Evolutionary conservation across 2,888 invertebrate species (phyloP).

Genomic region (Drosophila affinis): DNA sequence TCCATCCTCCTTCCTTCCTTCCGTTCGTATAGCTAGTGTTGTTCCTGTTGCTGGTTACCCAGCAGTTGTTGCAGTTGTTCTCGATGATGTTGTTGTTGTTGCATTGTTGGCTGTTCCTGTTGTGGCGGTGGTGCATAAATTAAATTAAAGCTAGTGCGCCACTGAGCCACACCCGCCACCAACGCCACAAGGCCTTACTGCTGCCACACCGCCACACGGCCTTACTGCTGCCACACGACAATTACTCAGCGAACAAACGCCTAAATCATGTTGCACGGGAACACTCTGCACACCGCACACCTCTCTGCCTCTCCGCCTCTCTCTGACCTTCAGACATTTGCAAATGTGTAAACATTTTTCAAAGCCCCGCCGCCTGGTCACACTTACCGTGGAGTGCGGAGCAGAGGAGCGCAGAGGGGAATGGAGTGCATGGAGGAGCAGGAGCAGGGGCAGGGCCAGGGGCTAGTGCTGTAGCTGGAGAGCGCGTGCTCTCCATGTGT

Average conservation of each 20-base stretch:
- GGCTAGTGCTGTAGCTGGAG: neutral
- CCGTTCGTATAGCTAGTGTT: conserved; percentile 29
- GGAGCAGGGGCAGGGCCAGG: neutral
- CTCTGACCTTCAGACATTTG: conserved; percentile 74
- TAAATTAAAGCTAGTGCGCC: conserved; percentile 66
- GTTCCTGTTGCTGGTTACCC: conserved; percentile 21
- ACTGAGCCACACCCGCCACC: conserved; percentile 25
- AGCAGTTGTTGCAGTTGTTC: no score
- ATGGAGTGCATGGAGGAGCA: conserved; percentile 3
- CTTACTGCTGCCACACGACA: conserved; percentile 45
- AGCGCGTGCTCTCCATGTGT: conserved; percentile 56
- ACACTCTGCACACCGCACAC: neutral
- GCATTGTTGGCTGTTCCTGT: conserved; percentile 10
- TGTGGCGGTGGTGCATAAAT: conserved; percentile 62
- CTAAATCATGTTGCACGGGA: conserved; percentile 67
- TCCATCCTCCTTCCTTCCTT: neutral
- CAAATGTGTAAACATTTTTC: conserved; percentile 78
- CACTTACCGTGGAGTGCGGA: neutral
- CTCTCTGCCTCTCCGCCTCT: neutral
- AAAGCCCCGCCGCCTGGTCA: conserved; percentile 26
- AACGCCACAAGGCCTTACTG: no score
- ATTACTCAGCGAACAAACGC: conserved; percentile 67
- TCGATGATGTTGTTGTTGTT: conserved; percentile 3
- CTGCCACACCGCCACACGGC: neutral
- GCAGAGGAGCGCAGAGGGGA: neutral